phyloP scores from a whole-genome alignment of 2,113 vertebrate species.

The Mastomys natalensis region DNA sequence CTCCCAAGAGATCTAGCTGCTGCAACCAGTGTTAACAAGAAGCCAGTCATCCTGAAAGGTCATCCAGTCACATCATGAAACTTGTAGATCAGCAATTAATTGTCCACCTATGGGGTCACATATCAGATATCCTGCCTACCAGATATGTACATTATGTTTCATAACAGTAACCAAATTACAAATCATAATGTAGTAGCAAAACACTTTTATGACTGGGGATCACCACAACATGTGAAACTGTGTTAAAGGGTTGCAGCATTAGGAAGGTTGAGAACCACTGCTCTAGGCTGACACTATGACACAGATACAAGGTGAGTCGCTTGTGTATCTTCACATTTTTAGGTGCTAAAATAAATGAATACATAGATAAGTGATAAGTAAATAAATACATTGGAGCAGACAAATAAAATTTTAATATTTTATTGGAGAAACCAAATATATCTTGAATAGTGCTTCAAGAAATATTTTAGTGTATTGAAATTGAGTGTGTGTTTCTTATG shows the following conservation, averaged over 20 bases:
- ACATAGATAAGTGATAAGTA: background rate
- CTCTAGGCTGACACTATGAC: background rate
- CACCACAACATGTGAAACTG: background rate
- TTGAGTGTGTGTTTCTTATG: background rate
- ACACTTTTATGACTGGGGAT: background rate
- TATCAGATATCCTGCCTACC: background rate
- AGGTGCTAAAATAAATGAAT: background rate
- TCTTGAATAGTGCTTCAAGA: background rate
- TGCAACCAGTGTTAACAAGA: background rate
- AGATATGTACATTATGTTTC: background rate
- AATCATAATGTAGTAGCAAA: background rate
- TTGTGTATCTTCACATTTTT: background rate
- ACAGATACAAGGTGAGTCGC: background rate
- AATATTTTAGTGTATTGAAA: constrained; percentile 6
- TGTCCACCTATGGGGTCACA: background rate
- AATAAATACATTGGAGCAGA: background rate
- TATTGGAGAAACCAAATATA: background rate
- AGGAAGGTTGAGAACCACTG: background rate
- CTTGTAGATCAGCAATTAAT: background rate
- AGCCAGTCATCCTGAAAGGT: background rate
- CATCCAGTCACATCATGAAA: background rate
- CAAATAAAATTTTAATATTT: background rate
- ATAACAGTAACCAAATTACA: background rate
- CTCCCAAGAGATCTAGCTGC: background rate
- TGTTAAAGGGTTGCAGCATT: background rate